These are phyloP conservation scores for Galerucella pusilla DNA, from an alignment of 2,888 invertebrate species.

Conservation along the genomic window DNA sequence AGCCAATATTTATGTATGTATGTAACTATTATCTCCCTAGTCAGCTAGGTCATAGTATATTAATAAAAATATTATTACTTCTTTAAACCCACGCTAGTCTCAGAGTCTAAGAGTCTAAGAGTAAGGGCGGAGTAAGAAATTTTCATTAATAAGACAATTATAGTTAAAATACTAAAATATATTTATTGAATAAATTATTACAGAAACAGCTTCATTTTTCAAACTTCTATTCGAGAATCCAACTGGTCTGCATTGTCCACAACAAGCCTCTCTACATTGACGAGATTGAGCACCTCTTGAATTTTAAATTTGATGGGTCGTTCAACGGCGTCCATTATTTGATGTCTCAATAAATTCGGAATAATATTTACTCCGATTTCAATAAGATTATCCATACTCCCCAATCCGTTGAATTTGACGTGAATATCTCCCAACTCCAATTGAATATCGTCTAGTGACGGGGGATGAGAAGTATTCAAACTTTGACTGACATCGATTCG, in stretches of 20 bases:
- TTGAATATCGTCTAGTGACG: slow-evolving; percentile 78
- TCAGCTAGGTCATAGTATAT: too few relatives aligned
- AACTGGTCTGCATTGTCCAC: slow-evolving; percentile 76
- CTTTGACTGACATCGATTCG: slow-evolving; percentile 78
- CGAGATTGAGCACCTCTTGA: slow-evolving; percentile 78
- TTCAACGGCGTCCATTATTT: slow-evolving; percentile 88
- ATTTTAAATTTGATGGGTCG: slow-evolving; percentile 79
- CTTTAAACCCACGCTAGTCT: too few relatives aligned
- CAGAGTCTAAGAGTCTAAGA: too few relatives aligned
- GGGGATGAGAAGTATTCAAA: slow-evolving; percentile 79
- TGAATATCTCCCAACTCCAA: slow-evolving; percentile 81
- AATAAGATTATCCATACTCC: slow-evolving; percentile 85
- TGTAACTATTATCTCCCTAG: too few relatives aligned
- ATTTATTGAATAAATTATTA: not conserved
- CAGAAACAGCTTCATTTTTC: not conserved
- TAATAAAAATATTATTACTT: too few relatives aligned
- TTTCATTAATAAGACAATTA: not conserved
- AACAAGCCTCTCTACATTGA: slow-evolving; percentile 80
- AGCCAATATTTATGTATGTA: too few relatives aligned
- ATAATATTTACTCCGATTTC: slow-evolving; percentile 85
- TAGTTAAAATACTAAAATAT: not conserved
- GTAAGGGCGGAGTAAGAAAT: too few relatives aligned
- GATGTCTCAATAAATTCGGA: slow-evolving; percentile 86
- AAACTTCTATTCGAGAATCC: slow-evolving; percentile 61
- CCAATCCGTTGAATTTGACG: slow-evolving; percentile 84